A percentile compares a stretch with the other conserved stretches of the same genome.
Evolutionary conservation across 1,140 invertebrate genomes (phyloP).

Genomic region (Nylanderia fulva): DNA sequence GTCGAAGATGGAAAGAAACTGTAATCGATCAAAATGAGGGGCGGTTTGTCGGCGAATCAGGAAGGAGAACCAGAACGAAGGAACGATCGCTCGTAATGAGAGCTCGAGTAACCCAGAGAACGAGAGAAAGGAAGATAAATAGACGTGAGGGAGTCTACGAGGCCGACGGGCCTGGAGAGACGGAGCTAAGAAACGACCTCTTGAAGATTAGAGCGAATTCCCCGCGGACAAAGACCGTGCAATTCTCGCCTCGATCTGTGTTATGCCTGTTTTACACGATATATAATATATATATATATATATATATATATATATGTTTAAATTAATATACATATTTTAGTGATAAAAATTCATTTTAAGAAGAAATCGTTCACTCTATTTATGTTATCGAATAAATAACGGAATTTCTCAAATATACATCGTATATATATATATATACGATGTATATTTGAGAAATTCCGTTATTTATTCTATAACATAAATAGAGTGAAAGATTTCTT

Average conservation of each 20-base stretch:
- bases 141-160: not conserved
- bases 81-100: constrained; percentile 32
- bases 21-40: not conserved
- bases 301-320: not conserved
- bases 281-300: no score
- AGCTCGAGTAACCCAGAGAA: constrained; percentile 64
- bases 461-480: not conserved
- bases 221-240: constrained; percentile 68
- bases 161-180: constrained; percentile 28
- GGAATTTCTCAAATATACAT: not conserved
- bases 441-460: not conserved
- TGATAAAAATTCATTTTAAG: not conserved
- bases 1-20: constrained; percentile 1
- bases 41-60: constrained; percentile 15
- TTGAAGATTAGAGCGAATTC: constrained; percentile 65
- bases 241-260: constrained; percentile 14
- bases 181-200: constrained; percentile 55
- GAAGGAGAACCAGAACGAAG: constrained; percentile 30
- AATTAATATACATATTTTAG: not conserved
- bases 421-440: no score
- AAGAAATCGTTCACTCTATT: not conserved
- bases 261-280: constrained; percentile 17
- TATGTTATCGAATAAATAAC: not conserved
- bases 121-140: constrained; percentile 47
- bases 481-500: not conserved